Evolutionary conservation across 2,888 invertebrate species (phyloP), one percentile per base, ranked within the genome.

Genomic region (Parelbella ahira): DNA sequence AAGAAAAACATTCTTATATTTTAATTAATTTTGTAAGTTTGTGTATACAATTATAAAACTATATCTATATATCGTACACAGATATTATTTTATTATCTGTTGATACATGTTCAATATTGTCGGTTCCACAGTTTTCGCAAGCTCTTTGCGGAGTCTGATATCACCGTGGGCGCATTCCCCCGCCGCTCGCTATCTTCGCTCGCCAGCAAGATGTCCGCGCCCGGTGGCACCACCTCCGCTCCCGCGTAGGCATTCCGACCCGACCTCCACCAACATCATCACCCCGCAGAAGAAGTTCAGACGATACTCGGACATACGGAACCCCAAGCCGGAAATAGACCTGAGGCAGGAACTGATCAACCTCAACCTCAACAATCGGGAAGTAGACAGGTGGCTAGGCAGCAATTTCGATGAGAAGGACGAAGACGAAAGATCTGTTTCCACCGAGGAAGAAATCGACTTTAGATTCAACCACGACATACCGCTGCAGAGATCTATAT

Each of bases 131-230:
- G 95, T 91, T 96, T 96, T 91, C 94, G 95, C 77, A 94, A 95
- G 88, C 90, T 96, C 79, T 95, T 96, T 90, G 93, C 93, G 78
- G 95, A 95, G 80, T 90, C 91, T 81, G 90, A 91, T 80, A 88
- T 90, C 84, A 76, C 90, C 81, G 90, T 91, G 74, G 90, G 92
- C 63, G 91, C 91, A 68, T 94, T 94, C 89, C 93, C 94, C 68
- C 91, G 94, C 65, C 92, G 93, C 82, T 93, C 93, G 84, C 89
- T 94, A 68, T 93, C 94, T 66, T 91, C 94, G 68, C 89, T 94
- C 69, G 74, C 73, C 60, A 92, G 92, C 64, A 94, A 93, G 88
- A 93, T 93, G 92, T 91, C 94, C 68, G 68, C 89, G 63, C 68
- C 76, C 70, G 62, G 68, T 68, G 66, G 65, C 59, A 47, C 76